Percentiles rank a stretch among this genome's conserved stretches.
Conservation (phyloP, 1,140 invertebrate species). For the Drosophila saltans region DNA sequence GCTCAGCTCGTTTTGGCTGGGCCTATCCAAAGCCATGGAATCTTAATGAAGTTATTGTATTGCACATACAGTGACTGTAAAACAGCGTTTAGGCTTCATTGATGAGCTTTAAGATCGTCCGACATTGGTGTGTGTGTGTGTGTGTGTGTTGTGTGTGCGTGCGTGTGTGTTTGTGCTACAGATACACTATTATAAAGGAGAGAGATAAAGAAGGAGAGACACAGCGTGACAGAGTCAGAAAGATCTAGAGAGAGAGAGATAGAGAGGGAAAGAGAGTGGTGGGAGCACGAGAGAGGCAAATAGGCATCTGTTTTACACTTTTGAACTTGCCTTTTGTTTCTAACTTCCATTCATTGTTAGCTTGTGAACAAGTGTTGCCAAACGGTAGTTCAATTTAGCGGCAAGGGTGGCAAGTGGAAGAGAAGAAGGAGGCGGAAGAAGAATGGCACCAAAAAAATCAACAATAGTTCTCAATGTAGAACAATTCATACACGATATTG, state of each 20-base stretch:
- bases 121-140: constrained; percentile 1
- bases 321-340: constrained; percentile 29
- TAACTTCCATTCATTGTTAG: constrained; percentile 50
- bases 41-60: constrained; percentile 81
- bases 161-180: constrained; percentile 17
- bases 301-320: constrained; percentile 7
- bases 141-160: background rate
- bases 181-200: background rate
- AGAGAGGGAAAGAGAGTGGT: background rate
- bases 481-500: constrained; percentile 81
- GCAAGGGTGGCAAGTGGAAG: constrained; percentile 16
- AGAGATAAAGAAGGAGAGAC: background rate
- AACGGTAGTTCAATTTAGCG: constrained; percentile 27
- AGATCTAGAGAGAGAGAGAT: background rate
- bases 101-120: constrained; percentile 48
- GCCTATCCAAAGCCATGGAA: constrained; percentile 67
- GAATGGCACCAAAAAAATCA: constrained; percentile 82
- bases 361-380: constrained; percentile 37
- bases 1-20: constrained; percentile 56
- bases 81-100: constrained; percentile 26
- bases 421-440: constrained; percentile 18
- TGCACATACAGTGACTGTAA: constrained; percentile 6
- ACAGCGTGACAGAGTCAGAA: background rate
- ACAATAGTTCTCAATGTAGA: constrained; percentile 82
- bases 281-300: background rate